Evolutionary conservation across 2,888 invertebrate genomes (phyloP).

Genomic region (Hermaeophaga mercurialis): DNA sequence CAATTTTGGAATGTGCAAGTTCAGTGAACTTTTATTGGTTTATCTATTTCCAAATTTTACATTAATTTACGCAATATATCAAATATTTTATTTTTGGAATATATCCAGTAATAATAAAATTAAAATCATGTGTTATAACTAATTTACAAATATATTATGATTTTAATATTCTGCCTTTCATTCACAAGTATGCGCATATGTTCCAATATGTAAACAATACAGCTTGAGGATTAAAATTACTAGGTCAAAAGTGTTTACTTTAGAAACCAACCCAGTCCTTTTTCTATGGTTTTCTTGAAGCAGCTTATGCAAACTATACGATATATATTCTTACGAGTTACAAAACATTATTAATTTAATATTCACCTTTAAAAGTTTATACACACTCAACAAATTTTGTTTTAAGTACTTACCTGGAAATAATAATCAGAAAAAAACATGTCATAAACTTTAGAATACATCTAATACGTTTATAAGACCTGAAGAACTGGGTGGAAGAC

Average conservation of each 20-base stretch:
- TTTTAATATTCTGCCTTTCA: constrained; percentile 9
- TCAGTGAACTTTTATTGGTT: background rate
- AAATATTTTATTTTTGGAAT: no score
- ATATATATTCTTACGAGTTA: no score
- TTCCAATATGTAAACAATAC: constrained; percentile 15
- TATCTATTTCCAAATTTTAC: background rate
- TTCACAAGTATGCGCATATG: constrained; percentile 19
- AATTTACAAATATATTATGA: constrained; percentile 3
- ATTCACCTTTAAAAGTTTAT: no score
- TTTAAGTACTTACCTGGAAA: no score
- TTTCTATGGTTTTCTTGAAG: constrained; percentile 14
- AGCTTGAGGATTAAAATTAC: constrained; percentile 20
- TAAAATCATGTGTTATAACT: no score
- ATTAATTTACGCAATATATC: background rate
- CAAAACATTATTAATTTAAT: no score
- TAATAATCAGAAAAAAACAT: no score
- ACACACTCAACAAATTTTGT: no score
- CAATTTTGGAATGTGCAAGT: background rate
- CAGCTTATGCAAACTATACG: constrained; percentile 8
- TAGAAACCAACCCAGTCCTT: constrained; percentile 17
- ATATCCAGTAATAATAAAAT: no score
- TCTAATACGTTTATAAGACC: no score
- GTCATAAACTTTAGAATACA: no score
- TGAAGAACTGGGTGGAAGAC: background rate
- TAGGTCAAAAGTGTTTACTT: constrained; percentile 20